Evolutionary conservation across 2,888 invertebrate genomes (phyloP).

Genomic region (Liopterus haemorrhoidalis): DNA sequence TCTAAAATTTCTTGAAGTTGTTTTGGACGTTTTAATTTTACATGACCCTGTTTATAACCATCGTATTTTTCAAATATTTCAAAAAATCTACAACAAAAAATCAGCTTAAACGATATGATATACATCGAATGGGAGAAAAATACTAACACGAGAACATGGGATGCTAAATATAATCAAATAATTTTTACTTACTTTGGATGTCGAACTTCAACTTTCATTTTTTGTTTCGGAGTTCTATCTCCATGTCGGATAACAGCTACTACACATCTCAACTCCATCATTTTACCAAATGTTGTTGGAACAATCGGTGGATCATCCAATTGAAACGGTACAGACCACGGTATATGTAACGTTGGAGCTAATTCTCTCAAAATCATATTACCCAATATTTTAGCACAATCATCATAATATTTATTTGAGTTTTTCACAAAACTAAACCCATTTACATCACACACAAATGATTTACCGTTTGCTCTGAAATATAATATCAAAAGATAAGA

Average conservation of each 20-base stretch:
- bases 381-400: conserved; percentile 96
- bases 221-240: conserved; percentile 98
- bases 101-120: conserved; percentile 10
- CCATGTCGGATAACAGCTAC: conserved; percentile 97
- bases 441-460: conserved; percentile 99
- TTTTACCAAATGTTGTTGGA: conserved; percentile 97
- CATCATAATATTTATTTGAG: conserved; percentile 99
- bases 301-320: conserved; percentile 98
- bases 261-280: conserved; percentile 89
- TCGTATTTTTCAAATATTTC: conserved; percentile 97
- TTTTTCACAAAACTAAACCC: conserved; percentile 99
- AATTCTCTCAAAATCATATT: conserved; percentile 95
- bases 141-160: conserved; percentile 3
- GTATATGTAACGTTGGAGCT: conserved; percentile 92
- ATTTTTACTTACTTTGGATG: conserved; percentile 78
- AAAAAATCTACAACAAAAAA: conserved; percentile 69
- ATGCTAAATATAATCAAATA: conserved; percentile 8
- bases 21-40: conserved; percentile 95
- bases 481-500: conserved; percentile 24
- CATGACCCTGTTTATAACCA: conserved; percentile 90
- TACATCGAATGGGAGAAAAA: conserved; percentile 2
- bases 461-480: conserved; percentile 91
- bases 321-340: conserved; percentile 96
- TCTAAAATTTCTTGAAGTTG: conserved; percentile 97
- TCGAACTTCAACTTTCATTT: conserved; percentile 99